Evolutionary conservation across 2,113 vertebrate species (phyloP).

Genomic region (Pseudorhombus dupliciocellatus): DNA sequence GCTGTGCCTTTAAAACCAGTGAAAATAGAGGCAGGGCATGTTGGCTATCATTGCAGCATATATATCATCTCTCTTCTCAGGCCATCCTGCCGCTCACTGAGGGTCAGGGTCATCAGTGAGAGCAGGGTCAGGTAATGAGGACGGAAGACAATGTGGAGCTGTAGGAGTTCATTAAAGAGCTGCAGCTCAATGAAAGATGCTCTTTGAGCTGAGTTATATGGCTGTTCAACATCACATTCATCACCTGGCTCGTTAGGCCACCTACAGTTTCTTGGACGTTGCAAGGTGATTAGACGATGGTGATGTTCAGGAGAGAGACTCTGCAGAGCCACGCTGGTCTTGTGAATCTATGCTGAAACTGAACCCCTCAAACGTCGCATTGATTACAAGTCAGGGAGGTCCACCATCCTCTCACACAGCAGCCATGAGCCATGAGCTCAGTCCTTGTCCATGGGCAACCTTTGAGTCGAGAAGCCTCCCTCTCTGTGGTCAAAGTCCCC

Average conservation of each 20-base stretch:
- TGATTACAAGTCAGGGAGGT: too few relatives aligned
- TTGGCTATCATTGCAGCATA: conserved; percentile 39
- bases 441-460: too few relatives aligned
- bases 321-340: too few relatives aligned
- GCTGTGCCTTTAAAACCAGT: not conserved
- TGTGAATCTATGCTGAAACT: too few relatives aligned
- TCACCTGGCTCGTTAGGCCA: not conserved
- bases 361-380: too few relatives aligned
- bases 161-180: not conserved
- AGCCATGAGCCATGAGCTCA: too few relatives aligned
- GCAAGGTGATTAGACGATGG: too few relatives aligned
- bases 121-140: conserved; percentile 12
- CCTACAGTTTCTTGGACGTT: not conserved
- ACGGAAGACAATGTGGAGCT: not conserved
- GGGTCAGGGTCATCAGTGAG: not conserved
- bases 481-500: too few relatives aligned
- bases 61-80: conserved; percentile 19
- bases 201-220: not conserved
- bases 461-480: too few relatives aligned
- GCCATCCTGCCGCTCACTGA: not conserved
- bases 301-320: too few relatives aligned
- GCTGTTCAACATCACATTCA: not conserved
- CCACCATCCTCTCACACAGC: too few relatives aligned
- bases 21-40: not conserved
- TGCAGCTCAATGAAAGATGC: not conserved